phyloP scores from a whole-genome alignment of 2,797 vertebrate species.

The Phataginus tetradactyla region DNA sequence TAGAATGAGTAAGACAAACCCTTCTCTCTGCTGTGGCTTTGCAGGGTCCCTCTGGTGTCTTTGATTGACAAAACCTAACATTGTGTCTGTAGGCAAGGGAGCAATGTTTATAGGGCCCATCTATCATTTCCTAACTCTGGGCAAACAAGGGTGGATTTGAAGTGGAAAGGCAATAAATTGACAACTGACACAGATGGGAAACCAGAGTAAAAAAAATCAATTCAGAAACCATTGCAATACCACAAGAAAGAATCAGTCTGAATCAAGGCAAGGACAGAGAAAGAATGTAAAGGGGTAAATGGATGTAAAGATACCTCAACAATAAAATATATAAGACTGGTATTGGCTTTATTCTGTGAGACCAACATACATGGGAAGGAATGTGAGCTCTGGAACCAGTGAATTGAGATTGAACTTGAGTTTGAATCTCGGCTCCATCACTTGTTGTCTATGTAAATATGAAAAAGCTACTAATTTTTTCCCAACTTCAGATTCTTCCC shows the following conservation, averaged over 20 bases:
- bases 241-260: not conserved
- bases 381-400: not conserved
- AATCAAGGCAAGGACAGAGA: not conserved
- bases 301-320: not conserved
- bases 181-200: not conserved
- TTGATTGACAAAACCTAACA: not conserved
- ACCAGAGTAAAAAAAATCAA: not conserved
- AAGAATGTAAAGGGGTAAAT: not conserved
- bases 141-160: not conserved
- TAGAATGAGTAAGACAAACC: not conserved
- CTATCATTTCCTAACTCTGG: not conserved
- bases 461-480: not conserved
- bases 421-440: not conserved
- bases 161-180: not conserved
- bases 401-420: not conserved
- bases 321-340: not conserved
- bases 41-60: fast-evolving
- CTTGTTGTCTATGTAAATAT: not conserved
- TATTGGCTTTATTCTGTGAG: not conserved
- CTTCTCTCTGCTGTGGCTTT: not conserved
- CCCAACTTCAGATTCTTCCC: not conserved
- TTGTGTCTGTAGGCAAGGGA: not conserved
- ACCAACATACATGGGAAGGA: not conserved
- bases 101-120: not conserved
- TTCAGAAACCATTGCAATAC: not conserved